Evolutionary conservation across 1,140 invertebrate species (phyloP), one percentile per base, ranked within the genome.

Genomic region (Solen grandis): DNA sequence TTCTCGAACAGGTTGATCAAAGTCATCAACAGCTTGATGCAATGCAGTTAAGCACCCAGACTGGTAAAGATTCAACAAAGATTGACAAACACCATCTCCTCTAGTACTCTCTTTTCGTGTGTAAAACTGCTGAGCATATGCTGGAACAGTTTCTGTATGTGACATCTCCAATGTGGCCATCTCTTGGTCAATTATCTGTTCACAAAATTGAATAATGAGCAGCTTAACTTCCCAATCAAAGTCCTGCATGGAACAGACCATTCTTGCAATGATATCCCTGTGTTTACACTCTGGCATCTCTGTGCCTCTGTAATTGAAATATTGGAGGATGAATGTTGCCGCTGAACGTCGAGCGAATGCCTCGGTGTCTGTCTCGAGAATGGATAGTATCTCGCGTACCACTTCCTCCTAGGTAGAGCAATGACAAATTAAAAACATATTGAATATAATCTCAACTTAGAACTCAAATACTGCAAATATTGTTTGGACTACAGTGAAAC

Each of bases 141-240:
- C n/a, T 31, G 29, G 60, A 35, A 8, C 13, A 29, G 33, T 33
- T 35, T 33, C 8, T 29, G 5, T 52, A 70, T 46, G 19, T 5
- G n/a, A 10, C 31, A 35, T 63, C 31, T 13, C 31, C 33, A 31
- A 52, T 27, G 22, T 14, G n/a, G n/a, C 38, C 27, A 55, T 19
- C 27, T 70, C 25, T 19, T 55, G 46, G 1, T 70, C 46, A 50
- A 74, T 22, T 27, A 74, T 46, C 13, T 35, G 14, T 1, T 16
- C n/a, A 27, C 52, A 29, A 46, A 41, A 50, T 2, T 74, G 29
- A 22, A 74, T 31, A 31, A 31, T 59, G 50, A 22, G 25, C 10
- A 74, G 54, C 52, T 74, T 74, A 35, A 74, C 70, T 46, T 74
- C 70, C 70, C 70, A 74, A 19, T 74, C 70, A 62, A 74, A 74